Conservation (phyloP, 2,113 vertebrate genomes). For the Dermatemys mawii region DNA sequence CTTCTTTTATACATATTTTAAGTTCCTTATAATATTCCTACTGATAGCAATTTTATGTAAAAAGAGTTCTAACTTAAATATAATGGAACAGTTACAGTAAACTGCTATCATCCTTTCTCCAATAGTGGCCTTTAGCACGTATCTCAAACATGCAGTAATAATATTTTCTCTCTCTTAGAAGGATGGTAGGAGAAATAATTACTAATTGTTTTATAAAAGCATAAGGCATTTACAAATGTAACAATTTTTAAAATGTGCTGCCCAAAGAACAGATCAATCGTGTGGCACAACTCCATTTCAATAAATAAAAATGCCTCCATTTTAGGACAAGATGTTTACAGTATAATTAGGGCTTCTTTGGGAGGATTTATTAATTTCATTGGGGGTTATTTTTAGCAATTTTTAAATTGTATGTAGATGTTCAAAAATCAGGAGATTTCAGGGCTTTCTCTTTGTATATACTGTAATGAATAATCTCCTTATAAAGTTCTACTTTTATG, state of each 20-base stretch:
- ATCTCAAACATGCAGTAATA: not conserved
- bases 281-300: not conserved
- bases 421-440: not conserved
- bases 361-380: not conserved
- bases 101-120: not conserved
- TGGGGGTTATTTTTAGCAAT: not conserved
- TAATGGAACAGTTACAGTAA: not conserved
- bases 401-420: not conserved
- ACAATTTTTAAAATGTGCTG: not conserved
- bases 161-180: not conserved
- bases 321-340: not conserved
- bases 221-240: not conserved
- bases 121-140: not conserved
- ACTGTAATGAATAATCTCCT: not conserved
- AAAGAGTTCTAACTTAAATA: not conserved
- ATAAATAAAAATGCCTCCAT: not conserved
- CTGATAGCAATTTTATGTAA: accelerated
- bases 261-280: not conserved
- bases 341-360: not conserved
- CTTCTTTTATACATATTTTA: not conserved
- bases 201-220: not conserved
- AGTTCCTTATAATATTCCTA: not conserved
- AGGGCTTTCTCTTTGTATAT: not conserved
- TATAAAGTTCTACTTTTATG: not conserved
- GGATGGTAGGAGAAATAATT: not conserved